Evolutionary conservation across 2,113 vertebrate genomes (phyloP).

Genomic region (Hypocryptadius cinnamomeus): DNA sequence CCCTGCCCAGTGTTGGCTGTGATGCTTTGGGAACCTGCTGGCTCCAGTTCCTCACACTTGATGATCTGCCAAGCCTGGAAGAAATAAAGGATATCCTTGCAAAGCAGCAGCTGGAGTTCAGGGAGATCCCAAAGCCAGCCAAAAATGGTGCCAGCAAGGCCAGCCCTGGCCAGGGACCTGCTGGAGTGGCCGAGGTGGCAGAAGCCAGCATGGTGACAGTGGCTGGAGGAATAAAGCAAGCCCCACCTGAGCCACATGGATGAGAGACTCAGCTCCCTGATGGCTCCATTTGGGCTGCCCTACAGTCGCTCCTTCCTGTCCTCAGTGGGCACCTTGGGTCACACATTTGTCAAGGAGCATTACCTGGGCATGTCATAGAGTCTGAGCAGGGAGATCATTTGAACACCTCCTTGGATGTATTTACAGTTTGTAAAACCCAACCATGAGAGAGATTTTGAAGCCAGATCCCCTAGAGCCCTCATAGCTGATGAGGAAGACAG

Average conservation of each 20-base stretch:
- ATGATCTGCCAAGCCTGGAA: neutral
- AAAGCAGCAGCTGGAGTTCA: conserved; percentile 24
- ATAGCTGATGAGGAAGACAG: neutral
- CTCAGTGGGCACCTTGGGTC: neutral
- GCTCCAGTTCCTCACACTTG: neutral
- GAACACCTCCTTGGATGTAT: neutral
- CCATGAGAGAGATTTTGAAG: neutral
- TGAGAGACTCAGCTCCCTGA: neutral
- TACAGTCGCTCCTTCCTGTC: neutral
- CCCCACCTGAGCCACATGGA: neutral
- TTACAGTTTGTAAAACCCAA: neutral
- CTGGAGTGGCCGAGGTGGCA: neutral
- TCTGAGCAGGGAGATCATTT: neutral
- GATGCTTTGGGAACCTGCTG: neutral
- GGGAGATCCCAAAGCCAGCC: neutral
- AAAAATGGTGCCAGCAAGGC: neutral
- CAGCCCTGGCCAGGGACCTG: neutral
- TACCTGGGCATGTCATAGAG: neutral
- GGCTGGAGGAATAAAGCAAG: neutral
- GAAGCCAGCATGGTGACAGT: neutral
- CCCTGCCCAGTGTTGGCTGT: neutral
- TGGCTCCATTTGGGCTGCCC: neutral
- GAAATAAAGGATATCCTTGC: neutral
- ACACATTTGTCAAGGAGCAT: neutral
- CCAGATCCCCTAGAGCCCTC: neutral